A percentile compares a stretch with the other conserved stretches of the same genome.
Conservation (phyloP, 2,888 invertebrate species). For the Oscheius sp. region DNA sequence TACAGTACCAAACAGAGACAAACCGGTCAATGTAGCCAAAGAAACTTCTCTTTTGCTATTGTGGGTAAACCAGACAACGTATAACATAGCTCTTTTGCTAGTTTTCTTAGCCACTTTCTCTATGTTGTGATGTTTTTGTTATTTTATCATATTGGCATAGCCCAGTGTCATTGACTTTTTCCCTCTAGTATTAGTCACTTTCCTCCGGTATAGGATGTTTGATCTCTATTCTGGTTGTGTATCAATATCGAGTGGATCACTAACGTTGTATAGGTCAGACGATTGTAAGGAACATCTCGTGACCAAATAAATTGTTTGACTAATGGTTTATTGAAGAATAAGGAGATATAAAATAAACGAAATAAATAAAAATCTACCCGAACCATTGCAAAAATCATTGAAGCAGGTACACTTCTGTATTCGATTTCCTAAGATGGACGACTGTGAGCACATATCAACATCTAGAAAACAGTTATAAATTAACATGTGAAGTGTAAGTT, state of each 20-base stretch:
- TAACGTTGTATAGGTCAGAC: slow-evolving; percentile 12
- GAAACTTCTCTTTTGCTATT: slow-evolving; percentile 32
- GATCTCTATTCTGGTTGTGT: slow-evolving; percentile 24
- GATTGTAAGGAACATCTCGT: not conserved
- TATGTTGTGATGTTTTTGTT: slow-evolving; percentile 1
- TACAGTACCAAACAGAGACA: slow-evolving; percentile 14
- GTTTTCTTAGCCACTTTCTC: not conserved
- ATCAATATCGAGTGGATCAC: slow-evolving; percentile 3
- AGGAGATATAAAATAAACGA: not conserved
- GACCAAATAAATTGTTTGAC: slow-evolving; percentile 24
- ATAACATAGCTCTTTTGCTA: too few relatives aligned
- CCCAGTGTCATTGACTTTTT: slow-evolving; percentile 8
- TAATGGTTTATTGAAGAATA: not conserved
- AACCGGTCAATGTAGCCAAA: slow-evolving; percentile 15
- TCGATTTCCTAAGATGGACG: slow-evolving; percentile 58
- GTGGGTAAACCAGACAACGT: slow-evolving; percentile 32
- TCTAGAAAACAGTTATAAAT: too few relatives aligned
- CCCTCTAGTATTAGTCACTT: not conserved
- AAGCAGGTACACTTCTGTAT: slow-evolving; percentile 64
- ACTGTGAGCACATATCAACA: slow-evolving; percentile 66
- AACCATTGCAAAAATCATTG: slow-evolving; percentile 62
- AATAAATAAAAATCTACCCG: not conserved
- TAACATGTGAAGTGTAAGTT: too few relatives aligned
- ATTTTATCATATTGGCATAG: slow-evolving; percentile 22
- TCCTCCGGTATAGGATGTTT: not conserved